phyloP scores from a whole-genome alignment of 1,140 invertebrate genomes.

The Eueides isabella region DNA sequence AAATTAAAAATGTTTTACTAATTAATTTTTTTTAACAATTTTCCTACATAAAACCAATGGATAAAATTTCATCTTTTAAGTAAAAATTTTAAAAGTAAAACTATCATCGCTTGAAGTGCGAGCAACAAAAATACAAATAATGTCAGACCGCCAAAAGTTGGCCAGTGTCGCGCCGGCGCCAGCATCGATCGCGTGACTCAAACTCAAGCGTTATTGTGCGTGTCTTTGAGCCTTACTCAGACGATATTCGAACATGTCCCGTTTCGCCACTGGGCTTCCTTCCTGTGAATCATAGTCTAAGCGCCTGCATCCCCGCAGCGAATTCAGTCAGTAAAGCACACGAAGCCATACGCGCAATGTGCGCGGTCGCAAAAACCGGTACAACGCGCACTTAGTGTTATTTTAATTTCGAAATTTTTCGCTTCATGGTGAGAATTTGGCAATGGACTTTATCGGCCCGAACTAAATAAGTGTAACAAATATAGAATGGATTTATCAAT shows the following conservation, averaged over 20 bases:
- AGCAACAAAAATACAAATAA: constrained; percentile 46
- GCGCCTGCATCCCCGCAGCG: constrained; percentile 35
- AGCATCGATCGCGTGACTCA: constrained; percentile 67
- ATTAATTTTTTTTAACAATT: too few relatives aligned
- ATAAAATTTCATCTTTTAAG: neutral
- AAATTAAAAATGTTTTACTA: too few relatives aligned
- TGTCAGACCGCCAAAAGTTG: constrained; percentile 56
- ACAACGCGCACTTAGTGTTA: constrained; percentile 28
- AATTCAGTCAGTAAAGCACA: constrained; percentile 59
- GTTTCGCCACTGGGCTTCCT: constrained; percentile 66
- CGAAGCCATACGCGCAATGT: constrained; percentile 51
- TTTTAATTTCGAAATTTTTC: constrained; percentile 30
- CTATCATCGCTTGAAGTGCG: constrained; percentile 22
- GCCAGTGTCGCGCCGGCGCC: constrained; percentile 69
- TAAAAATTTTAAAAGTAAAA: constrained; percentile 34
- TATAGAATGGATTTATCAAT: constrained; percentile 60
- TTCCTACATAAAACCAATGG: neutral
- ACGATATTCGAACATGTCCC: constrained; percentile 69
- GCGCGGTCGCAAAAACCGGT: constrained; percentile 46
- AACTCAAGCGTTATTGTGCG: constrained; percentile 43
- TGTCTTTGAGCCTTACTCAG: constrained; percentile 55
- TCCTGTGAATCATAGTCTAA: constrained; percentile 73
- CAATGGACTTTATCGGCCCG: constrained; percentile 8
- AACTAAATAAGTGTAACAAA: constrained; percentile 23
- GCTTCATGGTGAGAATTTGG: neutral